Evolutionary conservation across 92 coral and sea anemone genomes (phyloP).

Genomic region (Bergia sp.): DNA sequence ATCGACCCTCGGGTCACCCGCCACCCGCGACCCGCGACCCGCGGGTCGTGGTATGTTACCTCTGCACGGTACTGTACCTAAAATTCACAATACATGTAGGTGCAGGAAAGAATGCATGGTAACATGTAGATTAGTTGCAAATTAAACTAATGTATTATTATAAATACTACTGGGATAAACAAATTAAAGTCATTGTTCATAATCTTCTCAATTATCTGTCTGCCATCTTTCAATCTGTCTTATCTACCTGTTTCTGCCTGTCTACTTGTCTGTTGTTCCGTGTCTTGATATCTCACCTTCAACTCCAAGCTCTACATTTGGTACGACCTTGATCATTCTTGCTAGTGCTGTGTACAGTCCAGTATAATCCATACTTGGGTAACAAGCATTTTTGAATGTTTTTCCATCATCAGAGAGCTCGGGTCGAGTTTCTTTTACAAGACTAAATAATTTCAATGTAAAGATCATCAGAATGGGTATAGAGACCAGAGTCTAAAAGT

Average conservation of each 20-base stretch:
- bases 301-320: slow-evolving; percentile 90
- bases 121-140: no score
- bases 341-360: slow-evolving; percentile 85
- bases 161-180: no score
- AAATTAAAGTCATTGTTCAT: background rate
- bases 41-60: no score
- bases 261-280: background rate
- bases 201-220: background rate
- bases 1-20: no score
- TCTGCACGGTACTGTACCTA: no score
- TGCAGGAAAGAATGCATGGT: no score
- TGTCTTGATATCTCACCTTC: slow-evolving; percentile 71
- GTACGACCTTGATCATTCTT: slow-evolving; percentile 85
- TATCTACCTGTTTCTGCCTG: background rate
- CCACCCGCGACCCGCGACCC: no score
- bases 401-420: slow-evolving; percentile 70
- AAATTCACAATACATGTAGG: no score
- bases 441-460: slow-evolving; percentile 43
- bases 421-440: slow-evolving; percentile 95
- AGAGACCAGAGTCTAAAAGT: background rate
- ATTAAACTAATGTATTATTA: no score
- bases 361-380: slow-evolving; percentile 89
- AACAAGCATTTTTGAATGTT: slow-evolving; percentile 77
- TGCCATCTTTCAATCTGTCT: background rate
- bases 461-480: background rate